These are phyloP conservation scores for Notocelia uddmanniana DNA, from an alignment of 2,888 invertebrate species.

Conservation along the genomic window DNA sequence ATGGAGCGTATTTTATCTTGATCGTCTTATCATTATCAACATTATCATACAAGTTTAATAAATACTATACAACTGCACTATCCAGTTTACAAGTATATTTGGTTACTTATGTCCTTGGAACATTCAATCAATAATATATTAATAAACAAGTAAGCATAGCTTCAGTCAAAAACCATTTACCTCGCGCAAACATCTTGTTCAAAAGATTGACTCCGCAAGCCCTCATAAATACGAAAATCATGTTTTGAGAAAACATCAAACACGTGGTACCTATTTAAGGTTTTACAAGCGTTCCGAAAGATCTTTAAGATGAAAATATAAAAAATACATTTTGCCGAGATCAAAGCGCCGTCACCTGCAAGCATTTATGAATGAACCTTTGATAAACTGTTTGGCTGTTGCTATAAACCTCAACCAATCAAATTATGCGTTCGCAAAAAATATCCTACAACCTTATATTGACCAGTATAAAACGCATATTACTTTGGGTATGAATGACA, in stretches of 20 bases:
- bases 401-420: constrained; percentile 43
- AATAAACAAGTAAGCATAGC: constrained; percentile 24
- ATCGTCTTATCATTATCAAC: no score
- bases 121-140: constrained; percentile 15
- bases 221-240: constrained; percentile 49
- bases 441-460: not conserved
- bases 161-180: constrained; percentile 25
- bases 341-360: constrained; percentile 63
- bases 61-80: not conserved
- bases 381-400: constrained; percentile 53
- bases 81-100: not conserved
- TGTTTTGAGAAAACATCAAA: constrained; percentile 58
- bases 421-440: not conserved
- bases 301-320: constrained; percentile 53
- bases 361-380: constrained; percentile 59
- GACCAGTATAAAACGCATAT: not conserved
- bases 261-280: constrained; percentile 51
- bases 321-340: constrained; percentile 59
- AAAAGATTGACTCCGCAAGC: constrained; percentile 44
- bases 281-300: constrained; percentile 45
- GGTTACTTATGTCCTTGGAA: not conserved
- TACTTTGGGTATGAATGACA: not conserved
- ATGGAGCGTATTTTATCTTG: no score
- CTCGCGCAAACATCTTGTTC: constrained; percentile 38
- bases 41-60: no score